Evolutionary conservation across 2,113 vertebrate species (phyloP).

Genomic region (Aphelocoma coerulescens): DNA sequence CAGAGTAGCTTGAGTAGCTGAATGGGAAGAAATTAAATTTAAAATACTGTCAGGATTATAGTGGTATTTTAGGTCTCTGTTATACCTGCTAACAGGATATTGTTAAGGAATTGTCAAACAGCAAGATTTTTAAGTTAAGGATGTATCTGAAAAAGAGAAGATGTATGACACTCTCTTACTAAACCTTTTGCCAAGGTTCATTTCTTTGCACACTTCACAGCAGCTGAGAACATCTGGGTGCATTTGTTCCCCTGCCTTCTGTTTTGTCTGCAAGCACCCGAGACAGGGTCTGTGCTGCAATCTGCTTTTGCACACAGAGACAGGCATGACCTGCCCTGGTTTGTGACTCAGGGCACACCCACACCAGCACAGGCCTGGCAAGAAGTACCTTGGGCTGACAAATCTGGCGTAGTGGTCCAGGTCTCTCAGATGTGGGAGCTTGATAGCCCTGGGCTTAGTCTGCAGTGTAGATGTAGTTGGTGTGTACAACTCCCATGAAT

Average conservation of each 20-base stretch:
- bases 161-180: background rate
- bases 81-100: background rate
- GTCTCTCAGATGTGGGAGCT: background rate
- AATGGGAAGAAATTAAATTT: background rate
- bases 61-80: background rate
- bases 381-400: background rate
- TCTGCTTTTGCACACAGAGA: background rate
- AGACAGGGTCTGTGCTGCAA: background rate
- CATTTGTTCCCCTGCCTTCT: background rate
- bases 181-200: background rate
- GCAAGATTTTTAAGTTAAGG: background rate
- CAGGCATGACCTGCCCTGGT: too few species aligned
- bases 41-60: background rate
- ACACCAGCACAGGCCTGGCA: background rate
- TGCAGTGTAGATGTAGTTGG: background rate
- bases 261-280: background rate
- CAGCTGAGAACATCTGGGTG: background rate
- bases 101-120: background rate
- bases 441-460: background rate
- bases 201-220: background rate
- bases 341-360: fast-evolving
- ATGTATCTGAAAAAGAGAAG: background rate
- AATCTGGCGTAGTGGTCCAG: background rate
- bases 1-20: background rate
- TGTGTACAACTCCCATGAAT: fast-evolving